A percentile compares a stretch with the other conserved stretches of the same genome.
phyloP scores from a whole-genome alignment of 2,113 vertebrate genomes.

The Sceloporus undulatus region DNA sequence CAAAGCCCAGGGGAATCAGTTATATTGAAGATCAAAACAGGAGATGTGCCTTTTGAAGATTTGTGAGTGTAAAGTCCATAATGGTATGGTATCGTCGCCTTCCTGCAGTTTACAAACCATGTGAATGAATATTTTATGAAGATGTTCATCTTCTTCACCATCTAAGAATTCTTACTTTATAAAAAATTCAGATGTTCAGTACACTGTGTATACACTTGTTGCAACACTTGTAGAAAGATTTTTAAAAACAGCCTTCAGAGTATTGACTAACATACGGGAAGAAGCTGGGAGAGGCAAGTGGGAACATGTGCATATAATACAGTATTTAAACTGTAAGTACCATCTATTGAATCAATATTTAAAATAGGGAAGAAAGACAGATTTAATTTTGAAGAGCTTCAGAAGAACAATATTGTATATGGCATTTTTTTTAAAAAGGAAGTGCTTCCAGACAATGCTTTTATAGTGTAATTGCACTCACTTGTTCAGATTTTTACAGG shows the following conservation, averaged over 20 bases:
- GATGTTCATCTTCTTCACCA: background rate
- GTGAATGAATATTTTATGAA: conserved; percentile 38
- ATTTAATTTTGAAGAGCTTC: background rate
- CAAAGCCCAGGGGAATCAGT: background rate
- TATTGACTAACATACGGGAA: background rate
- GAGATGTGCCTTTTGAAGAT: conserved; percentile 1
- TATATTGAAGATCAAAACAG: background rate
- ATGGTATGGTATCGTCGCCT: background rate
- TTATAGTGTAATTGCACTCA: too few relatives aligned
- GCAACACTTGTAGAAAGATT: conserved; percentile 4
- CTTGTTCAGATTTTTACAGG: too few relatives aligned
- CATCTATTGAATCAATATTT: background rate
- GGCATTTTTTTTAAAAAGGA: background rate
- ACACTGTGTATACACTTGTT: rapidly evolving
- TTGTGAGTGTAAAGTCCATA: background rate
- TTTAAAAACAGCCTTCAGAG: background rate
- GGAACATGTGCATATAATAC: background rate
- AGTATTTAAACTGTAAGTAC: conserved; percentile 19
- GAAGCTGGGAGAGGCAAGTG: background rate
- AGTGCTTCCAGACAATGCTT: background rate
- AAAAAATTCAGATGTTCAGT: background rate
- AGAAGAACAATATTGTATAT: background rate
- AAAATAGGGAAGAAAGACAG: background rate
- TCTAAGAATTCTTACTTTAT: conserved; percentile 5
- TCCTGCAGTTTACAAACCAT: conserved; percentile 3